Evolutionary conservation across 2,113 vertebrate species (phyloP).

Genomic region (Ictidomys tridecemlineatus): DNA sequence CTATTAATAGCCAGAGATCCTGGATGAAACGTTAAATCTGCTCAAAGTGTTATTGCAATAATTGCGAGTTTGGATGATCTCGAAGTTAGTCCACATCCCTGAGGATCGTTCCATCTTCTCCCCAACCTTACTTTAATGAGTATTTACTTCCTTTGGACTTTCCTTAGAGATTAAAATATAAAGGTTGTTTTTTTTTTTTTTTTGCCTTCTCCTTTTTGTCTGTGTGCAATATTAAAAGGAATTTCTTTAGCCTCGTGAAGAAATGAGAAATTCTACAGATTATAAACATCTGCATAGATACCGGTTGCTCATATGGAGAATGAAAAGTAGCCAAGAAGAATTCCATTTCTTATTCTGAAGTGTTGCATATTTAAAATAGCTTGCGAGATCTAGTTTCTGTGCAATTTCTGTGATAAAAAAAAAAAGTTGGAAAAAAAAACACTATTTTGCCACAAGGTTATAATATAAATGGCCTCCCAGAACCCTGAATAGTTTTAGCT

Average conservation of each 20-base stretch:
- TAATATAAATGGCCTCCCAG: neutral
- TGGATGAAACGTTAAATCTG: neutral
- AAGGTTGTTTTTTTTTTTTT: neutral
- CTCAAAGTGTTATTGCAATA: neutral
- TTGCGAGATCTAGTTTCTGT: neutral
- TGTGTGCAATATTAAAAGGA: neutral
- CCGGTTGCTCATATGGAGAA: neutral
- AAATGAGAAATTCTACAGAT: neutral
- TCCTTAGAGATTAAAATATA: neutral
- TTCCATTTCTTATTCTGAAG: neutral
- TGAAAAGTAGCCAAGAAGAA: neutral
- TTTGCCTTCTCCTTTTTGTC: no score
- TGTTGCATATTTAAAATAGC: neutral
- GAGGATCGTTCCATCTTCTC: neutral
- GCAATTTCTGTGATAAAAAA: neutral
- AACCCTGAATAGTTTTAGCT: neutral
- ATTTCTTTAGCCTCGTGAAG: neutral
- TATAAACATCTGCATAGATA: neutral
- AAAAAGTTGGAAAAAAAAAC: neutral
- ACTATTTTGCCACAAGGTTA: neutral
- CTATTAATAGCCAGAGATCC: neutral
- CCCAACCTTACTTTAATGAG: neutral
- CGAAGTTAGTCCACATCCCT: neutral
- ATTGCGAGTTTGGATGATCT: neutral
- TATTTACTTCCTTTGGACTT: neutral